A percentile compares a stretch with the other conserved stretches of the same genome.
Conservation (phyloP, 1,140 invertebrate genomes). For the Atta colombica region DNA sequence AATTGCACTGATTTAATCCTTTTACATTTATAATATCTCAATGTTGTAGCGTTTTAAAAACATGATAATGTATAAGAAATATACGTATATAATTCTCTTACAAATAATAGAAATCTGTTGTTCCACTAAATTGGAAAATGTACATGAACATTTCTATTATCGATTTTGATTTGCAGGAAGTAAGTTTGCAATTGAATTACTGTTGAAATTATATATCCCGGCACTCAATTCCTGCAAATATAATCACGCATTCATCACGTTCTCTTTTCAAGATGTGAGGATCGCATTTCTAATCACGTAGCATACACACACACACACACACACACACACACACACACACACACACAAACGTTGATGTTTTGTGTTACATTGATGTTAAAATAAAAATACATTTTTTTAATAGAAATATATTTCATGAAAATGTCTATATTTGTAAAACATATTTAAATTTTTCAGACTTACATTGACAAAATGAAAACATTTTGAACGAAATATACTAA, state of each 20-base stretch:
- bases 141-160: not conserved
- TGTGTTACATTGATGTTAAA: slow-evolving; percentile 22
- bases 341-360: not conserved
- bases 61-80: not conserved
- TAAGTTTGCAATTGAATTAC: too few relatives aligned
- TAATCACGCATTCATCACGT: not conserved
- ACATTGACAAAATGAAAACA: not conserved
- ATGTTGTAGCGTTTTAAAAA: slow-evolving; percentile 10
- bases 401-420: slow-evolving; percentile 15
- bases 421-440: slow-evolving; percentile 46
- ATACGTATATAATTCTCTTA: not conserved
- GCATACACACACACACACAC: not conserved
- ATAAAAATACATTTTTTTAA: slow-evolving; percentile 16
- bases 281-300: slow-evolving; percentile 6
- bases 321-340: not conserved
- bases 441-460: slow-evolving; percentile 20
- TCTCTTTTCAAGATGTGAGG: slow-evolving; percentile 7
- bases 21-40: not conserved
- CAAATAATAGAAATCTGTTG: not conserved
- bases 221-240: not conserved
- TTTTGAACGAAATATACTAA: slow-evolving; percentile 28
- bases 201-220: too few relatives aligned
- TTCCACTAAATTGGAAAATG: slow-evolving; percentile 11
- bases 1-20: slow-evolving; percentile 2
- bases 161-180: not conserved